These are phyloP conservation scores for Balearica regulorum DNA, from an alignment of 2,797 vertebrate species.

Conservation along the genomic window DNA sequence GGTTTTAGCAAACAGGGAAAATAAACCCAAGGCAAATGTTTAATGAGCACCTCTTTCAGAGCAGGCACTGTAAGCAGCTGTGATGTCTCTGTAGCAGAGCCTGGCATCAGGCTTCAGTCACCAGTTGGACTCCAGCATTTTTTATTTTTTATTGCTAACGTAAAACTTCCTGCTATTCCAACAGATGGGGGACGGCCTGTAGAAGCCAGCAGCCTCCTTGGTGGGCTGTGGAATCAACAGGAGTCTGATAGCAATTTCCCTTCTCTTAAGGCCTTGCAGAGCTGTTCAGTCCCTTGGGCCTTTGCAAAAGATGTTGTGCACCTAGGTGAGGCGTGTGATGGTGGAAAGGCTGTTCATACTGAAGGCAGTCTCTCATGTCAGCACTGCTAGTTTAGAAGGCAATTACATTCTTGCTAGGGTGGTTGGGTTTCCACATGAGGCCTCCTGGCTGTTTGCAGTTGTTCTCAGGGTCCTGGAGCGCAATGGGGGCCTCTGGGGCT, in stretches of 20 bases:
- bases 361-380: not conserved
- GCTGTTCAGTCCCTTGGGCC: constrained; percentile 43
- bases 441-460: constrained; percentile 8
- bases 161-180: constrained; percentile 63
- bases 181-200: constrained; percentile 58
- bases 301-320: constrained; percentile 21
- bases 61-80: constrained; percentile 53
- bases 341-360: not conserved
- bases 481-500: not conserved
- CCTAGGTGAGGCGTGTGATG: constrained; percentile 2
- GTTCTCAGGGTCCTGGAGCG: not conserved
- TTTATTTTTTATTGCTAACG: constrained; percentile 59
- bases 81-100: constrained; percentile 32
- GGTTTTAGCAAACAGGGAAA: constrained; percentile 16
- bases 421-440: not conserved
- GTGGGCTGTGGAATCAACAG: constrained; percentile 41
- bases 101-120: constrained; percentile 57
- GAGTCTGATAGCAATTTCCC: constrained; percentile 56
- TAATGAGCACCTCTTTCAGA: constrained; percentile 52
- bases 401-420: not conserved
- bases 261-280: constrained; percentile 32
- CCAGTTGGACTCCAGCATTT: constrained; percentile 64
- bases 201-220: constrained; percentile 55
- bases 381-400: not conserved
- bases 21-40: constrained; percentile 61